A percentile compares a stretch with the other conserved stretches of the same genome.
These are phyloP conservation scores for Stomatorhinus walkeri DNA, from an alignment of 2,797 vertebrate genomes.

Conservation along the genomic window DNA sequence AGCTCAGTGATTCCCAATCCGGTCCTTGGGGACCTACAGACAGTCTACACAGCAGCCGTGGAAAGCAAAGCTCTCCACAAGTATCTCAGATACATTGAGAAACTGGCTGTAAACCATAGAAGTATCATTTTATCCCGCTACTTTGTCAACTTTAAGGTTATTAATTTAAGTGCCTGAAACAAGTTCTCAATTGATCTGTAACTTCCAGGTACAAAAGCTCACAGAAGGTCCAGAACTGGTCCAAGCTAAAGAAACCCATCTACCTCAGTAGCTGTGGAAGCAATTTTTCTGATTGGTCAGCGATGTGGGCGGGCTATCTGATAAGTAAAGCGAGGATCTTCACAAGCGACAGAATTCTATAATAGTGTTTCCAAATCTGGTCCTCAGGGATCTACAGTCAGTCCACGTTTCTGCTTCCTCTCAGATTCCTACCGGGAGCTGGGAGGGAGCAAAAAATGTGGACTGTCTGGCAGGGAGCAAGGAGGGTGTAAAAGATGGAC, in stretches of 20 bases:
- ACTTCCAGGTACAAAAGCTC: constrained; percentile 89
- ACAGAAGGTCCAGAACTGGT: constrained; percentile 88
- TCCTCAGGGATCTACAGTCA: not conserved
- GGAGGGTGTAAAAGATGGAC: not conserved
- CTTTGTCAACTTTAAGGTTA: not conserved
- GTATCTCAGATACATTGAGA: not conserved
- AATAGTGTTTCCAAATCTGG: not conserved
- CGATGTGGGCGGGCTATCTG: constrained; percentile 91
- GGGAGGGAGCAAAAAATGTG: not conserved
- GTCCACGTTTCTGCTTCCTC: not conserved
- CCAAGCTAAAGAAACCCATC: constrained; percentile 85
- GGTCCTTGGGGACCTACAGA: not conserved
- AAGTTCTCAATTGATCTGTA: not conserved
- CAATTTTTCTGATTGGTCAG: constrained; percentile 94
- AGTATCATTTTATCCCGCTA: not conserved
- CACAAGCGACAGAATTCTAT: not conserved
- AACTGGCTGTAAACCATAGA: not conserved
- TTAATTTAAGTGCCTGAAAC: constrained; percentile 3
- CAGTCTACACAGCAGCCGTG: constrained; percentile 76
- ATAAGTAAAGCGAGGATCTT: constrained; percentile 79
- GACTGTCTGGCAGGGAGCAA: not conserved
- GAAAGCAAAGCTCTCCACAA: not conserved
- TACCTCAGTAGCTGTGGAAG: constrained; percentile 83
- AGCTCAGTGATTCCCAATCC: not conserved
- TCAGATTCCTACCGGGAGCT: not conserved